Percentiles rank a stretch among this genome's conserved stretches.
These are phyloP conservation scores for Diceros bicornis DNA, from an alignment of 2,797 vertebrate species.

Conservation along the genomic window DNA sequence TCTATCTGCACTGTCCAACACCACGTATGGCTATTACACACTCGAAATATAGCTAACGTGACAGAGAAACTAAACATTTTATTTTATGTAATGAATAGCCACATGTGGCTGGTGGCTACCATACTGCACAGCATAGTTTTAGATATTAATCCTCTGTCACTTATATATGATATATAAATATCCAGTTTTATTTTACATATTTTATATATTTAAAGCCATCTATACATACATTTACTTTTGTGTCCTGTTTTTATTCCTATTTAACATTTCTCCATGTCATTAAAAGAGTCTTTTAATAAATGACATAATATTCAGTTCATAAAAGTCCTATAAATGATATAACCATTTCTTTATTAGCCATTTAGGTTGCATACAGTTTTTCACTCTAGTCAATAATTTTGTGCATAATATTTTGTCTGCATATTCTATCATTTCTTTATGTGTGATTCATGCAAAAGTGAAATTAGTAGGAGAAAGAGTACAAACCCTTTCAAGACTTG, in stretches of 20 bases:
- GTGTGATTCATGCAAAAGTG: neutral
- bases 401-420: neutral
- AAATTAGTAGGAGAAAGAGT: neutral
- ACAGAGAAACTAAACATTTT: neutral
- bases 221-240: neutral
- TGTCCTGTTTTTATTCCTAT: neutral
- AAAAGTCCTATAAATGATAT: neutral
- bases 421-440: slow-evolving; percentile 29
- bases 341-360: neutral
- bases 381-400: slow-evolving; percentile 14
- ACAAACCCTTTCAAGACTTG: neutral
- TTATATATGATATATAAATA: neutral
- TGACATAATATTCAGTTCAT: neutral
- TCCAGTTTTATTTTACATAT: neutral
- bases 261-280: neutral
- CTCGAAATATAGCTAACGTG: neutral
- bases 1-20: neutral
- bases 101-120: neutral
- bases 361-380: neutral
- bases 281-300: slow-evolving; percentile 5
- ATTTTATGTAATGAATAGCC: neutral
- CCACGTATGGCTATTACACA: neutral
- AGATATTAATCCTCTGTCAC: neutral
- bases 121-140: neutral
- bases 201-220: neutral